Base-by-base conservation (phyloP, 2,888 invertebrate genomes). In the Leptinotarsa haldemani region DNA sequence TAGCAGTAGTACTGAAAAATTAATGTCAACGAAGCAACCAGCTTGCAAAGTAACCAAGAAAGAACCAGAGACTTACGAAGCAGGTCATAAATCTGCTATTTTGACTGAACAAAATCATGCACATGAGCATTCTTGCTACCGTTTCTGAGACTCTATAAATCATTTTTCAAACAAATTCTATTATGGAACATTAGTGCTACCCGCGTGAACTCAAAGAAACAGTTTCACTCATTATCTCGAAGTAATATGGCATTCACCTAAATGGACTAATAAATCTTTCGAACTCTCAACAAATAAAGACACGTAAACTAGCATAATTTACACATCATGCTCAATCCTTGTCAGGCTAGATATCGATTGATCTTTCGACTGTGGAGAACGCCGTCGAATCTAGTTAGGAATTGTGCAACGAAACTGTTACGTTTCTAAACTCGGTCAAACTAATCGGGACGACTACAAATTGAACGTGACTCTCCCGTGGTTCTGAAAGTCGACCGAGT, bases 381-480 rank as follows among this genome's bases (percentile, higher is more conserved):
- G 56, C 15, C 15, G 56, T 56, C 56, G 56, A 22, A 56, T 56
- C 56, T 56, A 56, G 56, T 56, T 56, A 22, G 25, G 22, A 56
- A 25, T 22, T 56, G 4, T 22, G 56, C 40, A 40, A 40, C 40
- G 40, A 40, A 40, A 40, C 40, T 40, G 30, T 30, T 40, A 9
- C 40, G 40, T 40, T 40, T 56, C 56, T 20, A 22, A 56, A 56
- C 56, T 56, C 56, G 56, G 56, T 22, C 56, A 56, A 56, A 56
- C 56, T 56, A 56, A 56, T 56, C 56, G 22, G 12, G 56, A 56
- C 13, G n/a, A 56, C 56, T 56, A 20, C 56, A 56, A 56, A 56
- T 56, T 18, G 56, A 56, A 56, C 56, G 56, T 56, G 56, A 56
- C 56, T 56, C 50, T 15, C 20, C 22, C 15, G 3, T 20, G 15